Evolutionary conservation across 92 coral and sea anemone species (phyloP).

Genomic region (Paragorgia papillata): DNA sequence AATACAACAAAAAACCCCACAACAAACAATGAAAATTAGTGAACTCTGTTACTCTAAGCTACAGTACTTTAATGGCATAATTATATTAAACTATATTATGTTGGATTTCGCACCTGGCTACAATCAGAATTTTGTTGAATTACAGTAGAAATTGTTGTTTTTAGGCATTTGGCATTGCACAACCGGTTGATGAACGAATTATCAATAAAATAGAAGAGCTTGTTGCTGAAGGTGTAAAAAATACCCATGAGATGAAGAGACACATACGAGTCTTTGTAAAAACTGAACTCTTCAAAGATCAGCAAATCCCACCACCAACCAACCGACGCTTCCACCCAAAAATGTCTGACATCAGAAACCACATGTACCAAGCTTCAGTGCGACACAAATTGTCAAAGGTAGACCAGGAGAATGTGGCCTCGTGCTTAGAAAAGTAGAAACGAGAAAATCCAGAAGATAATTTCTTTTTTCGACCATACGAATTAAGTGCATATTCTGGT

Average conservation of each 20-base stretch:
- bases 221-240: constrained; percentile 50
- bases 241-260: constrained; percentile 51
- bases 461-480: constrained; percentile 52
- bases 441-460: constrained; percentile 30
- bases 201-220: constrained; percentile 23
- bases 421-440: constrained; percentile 35
- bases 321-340: constrained; percentile 58
- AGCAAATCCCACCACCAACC: constrained; percentile 38
- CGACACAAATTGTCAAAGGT: constrained; percentile 9
- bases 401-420: constrained; percentile 46
- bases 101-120: too few species aligned
- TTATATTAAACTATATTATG: too few species aligned
- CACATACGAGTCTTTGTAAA: constrained; percentile 54
- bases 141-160: neutral
- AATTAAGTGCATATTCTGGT: constrained; percentile 2
- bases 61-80: too few species aligned
- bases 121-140: too few species aligned
- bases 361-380: constrained; percentile 64
- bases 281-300: constrained; percentile 31
- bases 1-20: too few species aligned
- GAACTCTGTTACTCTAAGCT: too few species aligned
- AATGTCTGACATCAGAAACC: constrained; percentile 44
- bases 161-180: constrained; percentile 33
- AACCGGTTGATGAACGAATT: constrained; percentile 29
- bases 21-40: too few species aligned